Evolutionary conservation across 2,888 invertebrate species (phyloP), one percentile per base, ranked within the genome.

Genomic region (Lacanobia wlatinum): DNA sequence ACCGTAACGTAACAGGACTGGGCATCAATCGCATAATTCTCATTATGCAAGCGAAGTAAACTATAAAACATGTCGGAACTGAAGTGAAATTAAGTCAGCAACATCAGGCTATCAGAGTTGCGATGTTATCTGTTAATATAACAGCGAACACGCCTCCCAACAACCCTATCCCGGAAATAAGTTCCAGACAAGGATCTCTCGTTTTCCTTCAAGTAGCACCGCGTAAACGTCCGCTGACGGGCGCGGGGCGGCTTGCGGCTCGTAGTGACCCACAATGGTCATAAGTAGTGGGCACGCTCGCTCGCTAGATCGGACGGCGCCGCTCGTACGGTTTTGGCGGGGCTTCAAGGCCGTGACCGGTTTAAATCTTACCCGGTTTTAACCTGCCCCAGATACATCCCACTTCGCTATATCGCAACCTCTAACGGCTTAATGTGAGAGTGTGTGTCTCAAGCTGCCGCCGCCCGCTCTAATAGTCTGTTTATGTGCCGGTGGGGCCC

Each of bases 271-370:
- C 76, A 66, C 62, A 66, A 73, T 64, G 62, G 71, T 64, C 64
- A 72, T 62, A 70, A 67, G 68, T 70, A 71, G 66, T 23, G 34
- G 55, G 66, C 52, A 46, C 52, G 64, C n/a, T 23, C 58, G 52
- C 55, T 62, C 14, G 63, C 21, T 48, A 61, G 61, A 53, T 21
- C 48, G 61, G 58, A n/a, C 60, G 65, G 78, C 78, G 71, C 70
- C 72, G 21, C 58, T 48, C 55, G 64, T 58, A 62, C 55, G 67
- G 23, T 78, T 74, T 84, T 85, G 86, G 87, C 84, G 65, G 60
- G 38, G 67, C 23, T 73, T 87, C 85, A 87, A 86, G 87, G 83
- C 76, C 80, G 73, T 78, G 85, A 83, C 84, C 85, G 83, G 73
- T 78, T 81, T 81, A 80, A 82, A 80, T 71, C 56, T 67, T 50